Evolutionary conservation across 1,140 invertebrate genomes (phyloP).

Genomic region (Triops longicaudatus): DNA sequence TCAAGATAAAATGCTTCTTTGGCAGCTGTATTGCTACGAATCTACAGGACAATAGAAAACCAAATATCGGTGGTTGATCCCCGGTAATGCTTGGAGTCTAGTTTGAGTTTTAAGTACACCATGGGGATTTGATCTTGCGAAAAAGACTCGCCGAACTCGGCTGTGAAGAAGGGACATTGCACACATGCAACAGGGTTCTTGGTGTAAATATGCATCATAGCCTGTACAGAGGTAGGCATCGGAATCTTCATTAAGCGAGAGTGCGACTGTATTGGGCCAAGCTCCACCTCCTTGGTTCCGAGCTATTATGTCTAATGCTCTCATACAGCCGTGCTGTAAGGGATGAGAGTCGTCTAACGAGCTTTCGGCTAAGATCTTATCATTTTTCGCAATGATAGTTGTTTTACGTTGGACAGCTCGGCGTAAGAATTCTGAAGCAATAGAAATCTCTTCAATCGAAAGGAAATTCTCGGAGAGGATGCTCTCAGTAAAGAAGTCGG

Average conservation of each 20-base stretch:
- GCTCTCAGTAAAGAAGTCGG: slow-evolving; percentile 58
- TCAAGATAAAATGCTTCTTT: neutral
- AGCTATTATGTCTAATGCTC: slow-evolving; percentile 76
- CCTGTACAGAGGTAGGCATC: slow-evolving; percentile 73
- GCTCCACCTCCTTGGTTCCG: slow-evolving; percentile 68
- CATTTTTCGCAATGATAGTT: slow-evolving; percentile 28
- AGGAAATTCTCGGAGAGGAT: slow-evolving; percentile 56
- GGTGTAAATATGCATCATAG: slow-evolving; percentile 71
- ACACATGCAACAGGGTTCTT: slow-evolving; percentile 88
- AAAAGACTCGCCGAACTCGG: slow-evolving; percentile 72
- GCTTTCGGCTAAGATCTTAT: slow-evolving; percentile 42
- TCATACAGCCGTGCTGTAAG: slow-evolving; percentile 73
- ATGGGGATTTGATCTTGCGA: slow-evolving; percentile 45
- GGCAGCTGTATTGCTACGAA: neutral
- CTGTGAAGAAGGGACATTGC: slow-evolving; percentile 89
- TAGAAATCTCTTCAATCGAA: slow-evolving; percentile 44
- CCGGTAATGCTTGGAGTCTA: slow-evolving; percentile 65
- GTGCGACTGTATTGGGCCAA: slow-evolving; percentile 43
- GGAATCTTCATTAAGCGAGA: slow-evolving; percentile 4
- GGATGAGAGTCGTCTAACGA: slow-evolving; percentile 48
- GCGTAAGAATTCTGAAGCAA: slow-evolving; percentile 54
- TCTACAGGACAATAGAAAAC: slow-evolving; percentile 49
- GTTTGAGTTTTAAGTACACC: slow-evolving; percentile 63
- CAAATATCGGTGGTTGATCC: slow-evolving; percentile 85
- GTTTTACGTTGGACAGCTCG: slow-evolving; percentile 47